phyloP scores from a whole-genome alignment of 2,888 invertebrate genomes.

The Pedicia rivosa region DNA sequence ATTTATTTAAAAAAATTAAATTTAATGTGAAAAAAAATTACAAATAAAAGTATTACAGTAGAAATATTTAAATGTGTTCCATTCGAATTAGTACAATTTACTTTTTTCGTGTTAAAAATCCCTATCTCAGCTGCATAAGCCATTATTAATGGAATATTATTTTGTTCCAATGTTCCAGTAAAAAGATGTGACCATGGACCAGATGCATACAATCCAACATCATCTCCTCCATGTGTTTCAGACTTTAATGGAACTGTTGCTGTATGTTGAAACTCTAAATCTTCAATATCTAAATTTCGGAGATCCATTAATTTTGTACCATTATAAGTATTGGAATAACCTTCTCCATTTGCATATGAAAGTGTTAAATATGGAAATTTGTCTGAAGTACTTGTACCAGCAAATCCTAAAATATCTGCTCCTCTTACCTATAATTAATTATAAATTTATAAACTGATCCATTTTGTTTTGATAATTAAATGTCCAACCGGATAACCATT shows the following conservation, averaged over 20 bases:
- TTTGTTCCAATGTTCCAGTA: conserved; percentile 60
- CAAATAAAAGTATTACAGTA: too few relatives aligned
- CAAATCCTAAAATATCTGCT: conserved; percentile 37
- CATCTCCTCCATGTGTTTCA: conserved; percentile 63
- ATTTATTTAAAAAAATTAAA: too few relatives aligned
- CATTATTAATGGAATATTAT: conserved; percentile 55
- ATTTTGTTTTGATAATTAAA: background rate
- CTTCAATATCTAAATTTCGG: conserved; percentile 13
- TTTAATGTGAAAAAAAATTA: too few relatives aligned
- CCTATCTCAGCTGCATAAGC: conserved; percentile 59
- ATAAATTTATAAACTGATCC: too few relatives aligned
- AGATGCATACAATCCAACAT: conserved; percentile 57
- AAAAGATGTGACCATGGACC: conserved; percentile 68
- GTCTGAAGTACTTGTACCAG: conserved; percentile 36
- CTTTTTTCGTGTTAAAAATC: too few relatives aligned
- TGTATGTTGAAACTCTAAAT: conserved; percentile 32
- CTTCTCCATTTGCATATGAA: conserved; percentile 60
- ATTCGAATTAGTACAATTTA: too few relatives aligned
- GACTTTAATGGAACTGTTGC: conserved; percentile 40
- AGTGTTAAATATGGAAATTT: conserved; percentile 47
- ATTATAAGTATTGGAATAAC: conserved; percentile 28
- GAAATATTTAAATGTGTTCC: too few relatives aligned
- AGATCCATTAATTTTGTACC: conserved; percentile 16
- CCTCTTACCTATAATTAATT: conserved; percentile 32
- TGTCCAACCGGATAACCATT: conserved; percentile 52